Evolutionary conservation across 23 tunicate genomes (phyloP), one percentile per base, ranked within the genome.

Genomic region (Oikopleura dioica): DNA sequence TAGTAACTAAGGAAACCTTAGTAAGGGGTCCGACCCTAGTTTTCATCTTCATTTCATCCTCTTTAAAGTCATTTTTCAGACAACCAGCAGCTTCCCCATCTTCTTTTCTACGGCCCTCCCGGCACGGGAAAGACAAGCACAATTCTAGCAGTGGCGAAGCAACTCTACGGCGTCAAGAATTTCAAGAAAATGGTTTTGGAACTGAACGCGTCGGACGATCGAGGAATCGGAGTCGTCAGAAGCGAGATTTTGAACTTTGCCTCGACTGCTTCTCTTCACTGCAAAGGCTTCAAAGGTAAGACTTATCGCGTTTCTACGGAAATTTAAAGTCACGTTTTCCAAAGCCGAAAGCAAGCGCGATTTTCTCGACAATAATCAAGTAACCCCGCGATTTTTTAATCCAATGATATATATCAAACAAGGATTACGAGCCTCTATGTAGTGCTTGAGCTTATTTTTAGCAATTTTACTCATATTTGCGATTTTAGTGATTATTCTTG

Each of bases 61-160:
- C n/a, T n/a, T n/a, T n/a, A n/a, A n/a, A n/a, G n/a, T n/a, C n/a
- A n/a, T n/a, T n/a, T n/a, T n/a, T n/a, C n/a, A n/a, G n/a, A 79
- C 79, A 85, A 83, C 59, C 80, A 89, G 75, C 78, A 89, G 12
- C 67, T 89, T 38, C 96, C 96, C 16, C 96, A 89, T 78, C 68
- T 89, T 24, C 80, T 89, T 0, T 89, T 89, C 77, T 83, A 89
- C 82, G 96, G 96, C 16, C 96, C 96, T 33, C 96, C 96, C 36
- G 96, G 96, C 21, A 89, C 96, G 12, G 96, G 96, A 79, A 89
- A 89, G 79, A 89, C 96, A 0, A 85, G 92, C 33, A 89, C 91
- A 33, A 89, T 89, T 32, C 38, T 89, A 50, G 96, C 96, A 16
- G 86, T 89, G 77, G 96, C 96, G 1, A 50, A 68, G 21, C 96